A percentile compares a stretch with the other conserved stretches of the same genome.
Conservation (phyloP, 2,113 vertebrate genomes). For the Neomonachus schauinslandi region DNA sequence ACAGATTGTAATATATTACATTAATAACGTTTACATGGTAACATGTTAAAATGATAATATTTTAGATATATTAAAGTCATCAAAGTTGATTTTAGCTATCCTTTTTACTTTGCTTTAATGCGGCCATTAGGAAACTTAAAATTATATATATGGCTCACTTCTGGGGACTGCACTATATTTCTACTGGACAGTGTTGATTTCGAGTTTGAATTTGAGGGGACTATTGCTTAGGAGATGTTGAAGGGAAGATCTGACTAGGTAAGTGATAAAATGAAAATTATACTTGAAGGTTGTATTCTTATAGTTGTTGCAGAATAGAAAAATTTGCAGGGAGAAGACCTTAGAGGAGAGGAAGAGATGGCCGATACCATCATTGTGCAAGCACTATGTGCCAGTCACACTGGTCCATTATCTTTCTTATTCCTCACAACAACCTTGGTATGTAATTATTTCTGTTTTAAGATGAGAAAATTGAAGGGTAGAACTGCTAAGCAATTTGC, state of each 20-base stretch:
- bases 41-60: background rate
- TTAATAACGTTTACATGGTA: slow-evolving; percentile 2
- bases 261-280: background rate
- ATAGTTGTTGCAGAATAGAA: background rate
- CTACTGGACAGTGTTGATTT: background rate
- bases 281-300: background rate
- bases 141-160: background rate
- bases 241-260: background rate
- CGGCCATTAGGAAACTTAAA: background rate
- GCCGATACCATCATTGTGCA: background rate
- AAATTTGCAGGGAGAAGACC: background rate
- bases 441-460: background rate
- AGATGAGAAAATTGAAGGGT: background rate
- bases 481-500: background rate
- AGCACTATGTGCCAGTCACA: background rate
- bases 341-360: background rate
- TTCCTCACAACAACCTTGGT: background rate
- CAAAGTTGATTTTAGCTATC: background rate
- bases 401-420: background rate
- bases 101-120: background rate
- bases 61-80: background rate
- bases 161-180: background rate
- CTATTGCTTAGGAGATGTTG: background rate
- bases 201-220: background rate
- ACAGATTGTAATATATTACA: background rate